These are phyloP conservation scores for Microtus ochrogaster DNA, from an alignment of 2,113 vertebrate genomes.

Conservation along the genomic window DNA sequence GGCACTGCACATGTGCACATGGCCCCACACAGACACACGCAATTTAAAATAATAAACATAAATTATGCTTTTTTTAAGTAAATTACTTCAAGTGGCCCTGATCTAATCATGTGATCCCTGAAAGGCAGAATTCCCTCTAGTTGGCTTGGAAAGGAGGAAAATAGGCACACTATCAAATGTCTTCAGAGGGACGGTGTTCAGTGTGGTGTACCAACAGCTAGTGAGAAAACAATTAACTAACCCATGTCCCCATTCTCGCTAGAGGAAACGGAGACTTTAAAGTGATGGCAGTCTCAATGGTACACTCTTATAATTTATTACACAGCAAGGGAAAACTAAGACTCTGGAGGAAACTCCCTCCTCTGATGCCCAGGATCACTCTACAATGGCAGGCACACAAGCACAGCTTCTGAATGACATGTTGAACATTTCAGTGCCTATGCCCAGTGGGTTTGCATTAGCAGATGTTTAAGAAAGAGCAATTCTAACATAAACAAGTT, in stretches of 20 bases:
- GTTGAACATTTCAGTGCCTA: slow-evolving; percentile 40
- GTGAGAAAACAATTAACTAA: neutral
- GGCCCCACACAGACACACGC: neutral
- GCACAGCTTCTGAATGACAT: neutral
- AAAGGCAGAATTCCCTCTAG: neutral
- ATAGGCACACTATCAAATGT: neutral
- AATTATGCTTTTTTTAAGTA: neutral
- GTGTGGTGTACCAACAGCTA: neutral
- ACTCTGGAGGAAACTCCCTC: neutral
- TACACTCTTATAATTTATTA: neutral
- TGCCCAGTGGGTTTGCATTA: neutral
- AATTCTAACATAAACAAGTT: slow-evolving; percentile 49
- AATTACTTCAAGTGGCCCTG: neutral
- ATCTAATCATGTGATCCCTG: neutral
- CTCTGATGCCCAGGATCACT: neutral
- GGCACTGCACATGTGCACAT: neutral
- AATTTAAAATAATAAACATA: neutral
- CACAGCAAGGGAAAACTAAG: neutral
- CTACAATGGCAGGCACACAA: neutral
- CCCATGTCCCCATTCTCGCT: neutral
- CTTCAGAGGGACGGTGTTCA: neutral
- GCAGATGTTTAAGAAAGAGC: slow-evolving; percentile 47
- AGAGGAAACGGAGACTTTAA: neutral
- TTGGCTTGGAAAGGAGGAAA: neutral
- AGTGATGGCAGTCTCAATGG: neutral